Evolutionary conservation across 1,140 invertebrate genomes (phyloP).

Genomic region (Drosophila insularis): DNA sequence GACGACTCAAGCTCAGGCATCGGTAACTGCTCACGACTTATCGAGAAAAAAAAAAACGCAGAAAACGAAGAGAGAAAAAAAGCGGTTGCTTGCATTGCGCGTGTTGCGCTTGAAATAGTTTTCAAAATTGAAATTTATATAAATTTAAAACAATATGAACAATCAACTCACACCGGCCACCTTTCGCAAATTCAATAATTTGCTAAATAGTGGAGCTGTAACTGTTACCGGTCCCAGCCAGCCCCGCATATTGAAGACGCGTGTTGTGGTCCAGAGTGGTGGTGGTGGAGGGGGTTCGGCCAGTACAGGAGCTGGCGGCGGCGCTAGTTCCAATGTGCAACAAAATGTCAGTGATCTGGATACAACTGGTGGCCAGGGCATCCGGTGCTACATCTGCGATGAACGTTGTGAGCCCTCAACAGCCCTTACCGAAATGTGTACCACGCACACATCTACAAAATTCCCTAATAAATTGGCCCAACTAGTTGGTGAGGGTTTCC

Average conservation of each 20-base stretch:
- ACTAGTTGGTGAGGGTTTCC: conserved; percentile 78
- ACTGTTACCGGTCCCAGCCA: conserved; percentile 80
- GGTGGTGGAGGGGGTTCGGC: conserved; percentile 24
- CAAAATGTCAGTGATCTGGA: conserved; percentile 53
- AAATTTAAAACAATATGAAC: conserved; percentile 62
- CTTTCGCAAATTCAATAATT: conserved; percentile 82
- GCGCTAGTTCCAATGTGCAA: conserved; percentile 30
- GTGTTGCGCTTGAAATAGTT: conserved; percentile 41
- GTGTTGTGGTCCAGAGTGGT: conserved; percentile 49
- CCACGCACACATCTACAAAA: conserved; percentile 76
- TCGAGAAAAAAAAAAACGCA: conserved; percentile 26
- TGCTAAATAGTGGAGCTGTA: conserved; percentile 80
- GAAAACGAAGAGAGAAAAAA: conserved; percentile 26
- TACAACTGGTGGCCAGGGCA: conserved; percentile 30
- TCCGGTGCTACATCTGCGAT: conserved; percentile 79
- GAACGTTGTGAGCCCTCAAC: conserved; percentile 64
- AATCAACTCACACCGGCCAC: conserved; percentile 77
- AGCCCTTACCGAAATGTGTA: conserved; percentile 71
- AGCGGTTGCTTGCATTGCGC: conserved; percentile 52
- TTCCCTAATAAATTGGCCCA: conserved; percentile 81
- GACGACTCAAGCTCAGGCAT: neutral
- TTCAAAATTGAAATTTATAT: conserved; percentile 32
- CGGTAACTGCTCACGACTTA: conserved; percentile 11
- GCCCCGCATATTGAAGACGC: conserved; percentile 74
- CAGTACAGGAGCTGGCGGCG: conserved; percentile 11